Evolutionary conservation across 2,888 invertebrate species (phyloP), one percentile per base, ranked within the genome.

Genomic region (Leptinotarsa rubiginosa): DNA sequence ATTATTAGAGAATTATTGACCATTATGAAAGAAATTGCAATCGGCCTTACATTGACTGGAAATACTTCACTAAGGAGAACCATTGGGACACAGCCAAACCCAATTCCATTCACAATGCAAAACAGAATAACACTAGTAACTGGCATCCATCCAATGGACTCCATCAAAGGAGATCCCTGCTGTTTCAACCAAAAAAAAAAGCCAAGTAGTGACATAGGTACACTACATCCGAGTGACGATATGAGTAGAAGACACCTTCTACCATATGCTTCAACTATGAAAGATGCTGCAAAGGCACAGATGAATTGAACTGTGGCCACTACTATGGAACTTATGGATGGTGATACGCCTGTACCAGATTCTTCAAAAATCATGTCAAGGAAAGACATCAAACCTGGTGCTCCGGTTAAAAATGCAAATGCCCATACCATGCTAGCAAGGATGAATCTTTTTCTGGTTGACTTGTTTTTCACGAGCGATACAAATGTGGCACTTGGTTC

Each of bases 51-150:
- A 79, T 94, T 93, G 0, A 92, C 88, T 31, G 96, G 92, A 86
- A 96, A 93, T 87, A 96, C 90, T 86, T 96, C 96, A 1, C 94
- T 93, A 90, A 95, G 91, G 49, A 95, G 91, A 0, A 94, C 93
- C 95, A 95, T 95, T 0, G 95, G 93, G 47, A 95, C 85, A 0
- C 95, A 93, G 2, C 96, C 95, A 69, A 93, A 90, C 0, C 92
- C 91, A 88, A 84, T 10, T 77, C 93, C 93, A 88, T 94, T 95
- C 0, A 92, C 91, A 72, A 92, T 88, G 75, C 94, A 93, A 88
- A 92, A 95, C 22, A 93, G 80, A 0, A 95, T 90, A 64, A 95
- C 86, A 0, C 93, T 91, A 7, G 91, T 85, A 13, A 95, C 89
- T 0, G 95, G 95, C 56, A 95, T 85, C 91, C 93, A 94, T 0